Evolutionary conservation across 2,888 invertebrate genomes (phyloP).

Genomic region (Diploptera punctata): DNA sequence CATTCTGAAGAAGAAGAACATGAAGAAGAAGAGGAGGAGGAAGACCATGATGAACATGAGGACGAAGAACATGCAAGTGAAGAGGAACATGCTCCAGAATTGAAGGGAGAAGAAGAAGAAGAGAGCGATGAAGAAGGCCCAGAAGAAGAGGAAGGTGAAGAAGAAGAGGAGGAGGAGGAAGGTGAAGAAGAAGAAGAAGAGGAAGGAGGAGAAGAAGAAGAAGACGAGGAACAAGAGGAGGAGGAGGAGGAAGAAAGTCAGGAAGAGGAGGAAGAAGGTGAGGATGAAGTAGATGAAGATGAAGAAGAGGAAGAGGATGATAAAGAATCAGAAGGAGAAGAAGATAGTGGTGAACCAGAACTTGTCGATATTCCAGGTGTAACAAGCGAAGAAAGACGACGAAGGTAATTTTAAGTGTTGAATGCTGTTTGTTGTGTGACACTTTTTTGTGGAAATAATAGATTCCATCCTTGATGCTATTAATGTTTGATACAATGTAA

Average conservation of each 20-base stretch:
- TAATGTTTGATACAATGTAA: too few relatives aligned
- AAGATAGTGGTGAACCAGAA: too few relatives aligned
- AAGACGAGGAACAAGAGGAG: slow-evolving; percentile 21
- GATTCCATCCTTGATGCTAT: too few relatives aligned
- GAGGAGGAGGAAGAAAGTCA: slow-evolving; percentile 22
- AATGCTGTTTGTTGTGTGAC: too few relatives aligned
- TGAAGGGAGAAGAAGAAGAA: slow-evolving; percentile 30
- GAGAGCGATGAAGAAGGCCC: background rate
- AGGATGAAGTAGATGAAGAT: slow-evolving; percentile 16
- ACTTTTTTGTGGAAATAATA: too few relatives aligned
- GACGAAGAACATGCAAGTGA: slow-evolving; percentile 27
- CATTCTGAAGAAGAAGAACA: slow-evolving; percentile 50
- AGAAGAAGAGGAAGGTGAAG: slow-evolving; percentile 45
- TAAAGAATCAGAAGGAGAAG: background rate
- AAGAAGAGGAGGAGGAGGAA: slow-evolving; percentile 47
- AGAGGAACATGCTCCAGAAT: background rate
- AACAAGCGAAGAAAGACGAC: too few relatives aligned
- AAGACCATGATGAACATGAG: slow-evolving; percentile 46
- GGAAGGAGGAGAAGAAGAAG: background rate
- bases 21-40: slow-evolving; percentile 52
- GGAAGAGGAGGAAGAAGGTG: slow-evolving; percentile 17
- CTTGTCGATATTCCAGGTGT: too few relatives aligned
- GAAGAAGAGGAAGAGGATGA: slow-evolving; percentile 27
- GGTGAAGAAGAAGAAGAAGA: slow-evolving; percentile 39
- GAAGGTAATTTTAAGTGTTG: too few relatives aligned